Conservation (phyloP, 2,797 vertebrate genomes). For the Tokudaia muenninki region DNA sequence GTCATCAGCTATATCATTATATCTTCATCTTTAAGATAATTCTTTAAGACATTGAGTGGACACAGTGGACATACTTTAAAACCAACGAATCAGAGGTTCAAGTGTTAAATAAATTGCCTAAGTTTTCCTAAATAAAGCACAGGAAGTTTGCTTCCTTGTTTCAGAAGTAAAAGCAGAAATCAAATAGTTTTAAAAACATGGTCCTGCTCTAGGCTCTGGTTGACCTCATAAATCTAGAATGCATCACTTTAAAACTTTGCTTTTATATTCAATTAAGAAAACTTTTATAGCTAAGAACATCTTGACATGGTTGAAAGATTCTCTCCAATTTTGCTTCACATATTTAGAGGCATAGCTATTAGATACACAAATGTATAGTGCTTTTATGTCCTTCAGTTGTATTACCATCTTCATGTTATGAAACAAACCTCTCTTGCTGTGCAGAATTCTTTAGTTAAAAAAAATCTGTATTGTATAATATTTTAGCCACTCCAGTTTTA, state of each 20-base stretch:
- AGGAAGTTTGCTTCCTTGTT: background rate
- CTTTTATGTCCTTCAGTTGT: background rate
- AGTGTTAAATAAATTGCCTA: background rate
- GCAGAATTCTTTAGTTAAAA: background rate
- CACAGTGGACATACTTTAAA: background rate
- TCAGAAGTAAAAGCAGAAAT: constrained; percentile 6
- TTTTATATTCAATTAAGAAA: constrained; percentile 19
- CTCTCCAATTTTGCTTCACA: background rate
- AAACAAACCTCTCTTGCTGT: background rate
- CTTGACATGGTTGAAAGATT: constrained; percentile 6
- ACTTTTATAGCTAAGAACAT: background rate
- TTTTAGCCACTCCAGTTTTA: background rate
- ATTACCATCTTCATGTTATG: background rate
- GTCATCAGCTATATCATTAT: background rate
- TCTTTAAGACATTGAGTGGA: background rate
- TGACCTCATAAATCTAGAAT: constrained; percentile 17
- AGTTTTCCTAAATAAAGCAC: background rate
- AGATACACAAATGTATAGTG: background rate
- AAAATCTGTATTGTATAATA: background rate
- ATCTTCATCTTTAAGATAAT: background rate
- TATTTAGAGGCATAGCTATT: background rate
- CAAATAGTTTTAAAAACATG: background rate
- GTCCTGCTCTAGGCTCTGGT: background rate
- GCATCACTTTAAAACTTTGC: background rate
- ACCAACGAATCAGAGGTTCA: background rate